Conservation (phyloP, 1,140 invertebrate genomes). For the Magallana gigas region DNA sequence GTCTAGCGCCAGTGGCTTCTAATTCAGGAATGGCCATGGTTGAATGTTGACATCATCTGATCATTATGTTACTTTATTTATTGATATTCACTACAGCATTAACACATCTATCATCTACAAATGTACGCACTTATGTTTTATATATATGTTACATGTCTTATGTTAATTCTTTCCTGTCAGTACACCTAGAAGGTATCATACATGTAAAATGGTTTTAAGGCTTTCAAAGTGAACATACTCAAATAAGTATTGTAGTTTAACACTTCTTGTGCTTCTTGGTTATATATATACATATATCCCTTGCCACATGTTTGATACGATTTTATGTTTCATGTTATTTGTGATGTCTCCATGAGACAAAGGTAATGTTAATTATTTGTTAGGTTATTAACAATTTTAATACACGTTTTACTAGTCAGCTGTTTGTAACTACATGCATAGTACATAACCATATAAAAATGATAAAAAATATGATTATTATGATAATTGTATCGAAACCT, state of each 20-base stretch:
- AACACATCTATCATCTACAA: background rate
- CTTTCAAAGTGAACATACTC: no score
- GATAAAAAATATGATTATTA: no score
- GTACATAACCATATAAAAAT: no score
- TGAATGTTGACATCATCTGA: conserved; percentile 49
- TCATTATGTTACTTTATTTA: conserved; percentile 23
- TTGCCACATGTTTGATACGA: no score
- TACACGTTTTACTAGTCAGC: background rate
- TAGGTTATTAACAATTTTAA: background rate
- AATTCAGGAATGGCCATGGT: conserved; percentile 49
- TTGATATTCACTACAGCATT: background rate
- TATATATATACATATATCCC: no score
- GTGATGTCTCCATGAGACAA: background rate
- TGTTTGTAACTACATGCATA: background rate
- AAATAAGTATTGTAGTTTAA: no score
- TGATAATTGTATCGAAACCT: no score
- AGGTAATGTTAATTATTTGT: no score
- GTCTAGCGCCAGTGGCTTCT: conserved; percentile 33
- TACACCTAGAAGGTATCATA: no score
- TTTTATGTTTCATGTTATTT: no score
- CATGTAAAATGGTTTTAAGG: no score
- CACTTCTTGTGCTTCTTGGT: no score
- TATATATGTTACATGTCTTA: background rate
- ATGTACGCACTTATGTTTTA: background rate
- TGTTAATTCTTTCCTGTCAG: background rate